A percentile compares a stretch with the other conserved stretches of the same genome.
These are phyloP conservation scores for Oxyruncus cristatus DNA, from an alignment of 2,113 vertebrate genomes.

Conservation along the genomic window DNA sequence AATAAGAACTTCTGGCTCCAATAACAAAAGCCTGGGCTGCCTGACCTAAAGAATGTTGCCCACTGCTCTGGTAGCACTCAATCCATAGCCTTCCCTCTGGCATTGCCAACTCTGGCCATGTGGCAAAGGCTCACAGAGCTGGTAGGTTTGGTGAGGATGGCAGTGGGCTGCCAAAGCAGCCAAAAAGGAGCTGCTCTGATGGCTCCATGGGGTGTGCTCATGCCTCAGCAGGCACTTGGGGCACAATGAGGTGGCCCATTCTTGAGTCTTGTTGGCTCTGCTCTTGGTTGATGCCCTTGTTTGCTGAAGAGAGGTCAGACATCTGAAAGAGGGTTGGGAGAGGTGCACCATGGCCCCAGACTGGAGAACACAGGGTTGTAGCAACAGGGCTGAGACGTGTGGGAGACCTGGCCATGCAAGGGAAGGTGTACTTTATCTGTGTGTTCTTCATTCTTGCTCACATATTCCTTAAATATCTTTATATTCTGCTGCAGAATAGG, in stretches of 20 bases:
- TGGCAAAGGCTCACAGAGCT: background rate
- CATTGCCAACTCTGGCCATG: background rate
- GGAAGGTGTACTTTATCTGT: background rate
- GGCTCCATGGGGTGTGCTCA: fast-evolving
- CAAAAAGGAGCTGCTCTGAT: background rate
- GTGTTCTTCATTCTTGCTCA: background rate
- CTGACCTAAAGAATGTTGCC: background rate
- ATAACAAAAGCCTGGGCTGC: background rate
- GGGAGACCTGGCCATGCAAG: background rate
- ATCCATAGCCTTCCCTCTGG: background rate
- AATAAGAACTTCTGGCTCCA: conserved; percentile 19
- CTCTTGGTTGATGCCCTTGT: background rate
- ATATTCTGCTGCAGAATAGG: background rate
- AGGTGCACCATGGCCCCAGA: background rate
- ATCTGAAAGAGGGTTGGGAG: background rate
- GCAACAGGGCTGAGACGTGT: background rate
- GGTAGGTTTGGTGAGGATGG: background rate
- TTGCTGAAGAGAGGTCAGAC: background rate
- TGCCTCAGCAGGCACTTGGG: background rate
- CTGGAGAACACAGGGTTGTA: background rate
- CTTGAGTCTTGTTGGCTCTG: background rate
- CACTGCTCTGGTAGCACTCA: background rate
- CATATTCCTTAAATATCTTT: background rate
- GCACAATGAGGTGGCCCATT: fast-evolving
- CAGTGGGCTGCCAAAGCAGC: background rate